Conservation (phyloP, 2,888 invertebrate genomes). For the Netelia melanura region DNA sequence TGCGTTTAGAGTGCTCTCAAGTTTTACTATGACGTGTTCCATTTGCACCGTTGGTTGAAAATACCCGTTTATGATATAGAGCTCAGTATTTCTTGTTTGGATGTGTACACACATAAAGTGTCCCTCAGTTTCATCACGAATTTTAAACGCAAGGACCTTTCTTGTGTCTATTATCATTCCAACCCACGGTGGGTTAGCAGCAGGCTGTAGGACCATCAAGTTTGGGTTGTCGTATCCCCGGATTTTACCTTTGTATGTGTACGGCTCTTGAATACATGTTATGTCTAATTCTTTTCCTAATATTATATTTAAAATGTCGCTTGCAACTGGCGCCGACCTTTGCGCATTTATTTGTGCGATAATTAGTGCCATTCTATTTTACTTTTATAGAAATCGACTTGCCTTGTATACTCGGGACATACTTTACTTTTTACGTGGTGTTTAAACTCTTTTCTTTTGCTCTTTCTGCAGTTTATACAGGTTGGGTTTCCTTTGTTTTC, state of each 20-base stretch:
- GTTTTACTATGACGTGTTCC: no score
- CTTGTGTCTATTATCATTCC: no score
- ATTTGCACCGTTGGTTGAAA: no score
- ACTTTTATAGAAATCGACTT: not conserved
- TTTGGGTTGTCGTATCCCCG: not conserved
- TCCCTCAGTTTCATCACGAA: no score
- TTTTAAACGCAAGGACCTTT: no score
- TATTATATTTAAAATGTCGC: no score
- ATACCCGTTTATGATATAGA: no score
- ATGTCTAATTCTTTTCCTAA: not conserved
- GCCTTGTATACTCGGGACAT: slow-evolving; percentile 11
- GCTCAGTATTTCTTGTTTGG: no score
- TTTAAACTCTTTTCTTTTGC: not conserved
- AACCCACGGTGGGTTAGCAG: no score
- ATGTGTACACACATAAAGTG: no score
- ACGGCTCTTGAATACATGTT: slow-evolving; percentile 54
- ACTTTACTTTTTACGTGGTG: not conserved
- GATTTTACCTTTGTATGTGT: not conserved
- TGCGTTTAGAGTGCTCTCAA: no score
- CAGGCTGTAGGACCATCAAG: no score
- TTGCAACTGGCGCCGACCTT: not conserved
- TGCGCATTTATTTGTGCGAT: slow-evolving; percentile 30
- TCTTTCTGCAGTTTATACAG: not conserved
- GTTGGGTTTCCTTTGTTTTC: not conserved
- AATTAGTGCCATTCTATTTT: not conserved